Percentiles rank a stretch among this genome's conserved stretches.
Evolutionary conservation across 2,888 invertebrate genomes (phyloP).

Genomic region (Gandaritis pyraliata): DNA sequence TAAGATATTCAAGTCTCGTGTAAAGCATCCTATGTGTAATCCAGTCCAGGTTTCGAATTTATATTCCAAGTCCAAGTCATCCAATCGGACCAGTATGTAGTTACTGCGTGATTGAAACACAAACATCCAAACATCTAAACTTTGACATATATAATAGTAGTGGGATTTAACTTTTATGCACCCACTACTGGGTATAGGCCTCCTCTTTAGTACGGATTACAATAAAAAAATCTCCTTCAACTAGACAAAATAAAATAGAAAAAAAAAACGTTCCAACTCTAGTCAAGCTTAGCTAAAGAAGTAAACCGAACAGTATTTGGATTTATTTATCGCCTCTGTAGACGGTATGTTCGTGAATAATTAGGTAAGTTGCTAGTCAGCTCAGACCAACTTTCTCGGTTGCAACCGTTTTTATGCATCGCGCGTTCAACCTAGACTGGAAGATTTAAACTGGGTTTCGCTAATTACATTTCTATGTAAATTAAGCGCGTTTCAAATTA

Average conservation of each 20-base stretch:
- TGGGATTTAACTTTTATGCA: too few species aligned
- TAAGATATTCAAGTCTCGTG: conserved; percentile 19
- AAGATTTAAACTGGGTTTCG: conserved; percentile 40
- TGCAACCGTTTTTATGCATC: conserved; percentile 51
- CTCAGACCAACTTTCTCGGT: conserved; percentile 27
- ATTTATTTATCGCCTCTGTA: conserved; percentile 40
- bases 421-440: conserved; percentile 47
- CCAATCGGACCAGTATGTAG: too few species aligned
- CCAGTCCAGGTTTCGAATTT: too few species aligned
- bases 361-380: conserved; percentile 49
- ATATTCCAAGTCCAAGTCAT: too few species aligned
- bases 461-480: conserved; percentile 54
- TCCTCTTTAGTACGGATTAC: too few species aligned
- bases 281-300: conserved; percentile 17
- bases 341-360: conserved; percentile 49
- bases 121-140: too few species aligned
- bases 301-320: conserved; percentile 34
- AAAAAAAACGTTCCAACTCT: conserved; percentile 1
- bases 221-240: too few species aligned
- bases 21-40: too few species aligned
- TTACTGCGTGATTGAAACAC: too few species aligned
- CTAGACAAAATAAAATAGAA: background rate
- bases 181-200: too few species aligned
- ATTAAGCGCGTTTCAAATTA: conserved; percentile 42
- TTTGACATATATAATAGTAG: too few species aligned